Base-by-base conservation (phyloP, 2,888 invertebrate genomes). In the Pheosia tremula region DNA sequence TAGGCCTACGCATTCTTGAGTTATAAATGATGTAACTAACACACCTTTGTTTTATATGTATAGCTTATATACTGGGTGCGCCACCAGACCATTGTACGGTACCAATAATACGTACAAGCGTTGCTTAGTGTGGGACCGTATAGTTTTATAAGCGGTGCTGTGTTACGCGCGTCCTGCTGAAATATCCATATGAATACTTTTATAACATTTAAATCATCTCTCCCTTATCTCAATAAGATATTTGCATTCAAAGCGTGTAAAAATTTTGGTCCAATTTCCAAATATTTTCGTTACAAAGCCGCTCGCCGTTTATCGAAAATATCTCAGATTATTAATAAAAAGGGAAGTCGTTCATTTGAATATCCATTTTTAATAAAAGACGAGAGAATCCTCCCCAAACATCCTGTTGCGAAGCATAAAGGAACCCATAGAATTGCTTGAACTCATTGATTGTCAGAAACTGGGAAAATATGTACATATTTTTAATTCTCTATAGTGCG, bases 291-390 rank as follows among this genome's bases (percentile, higher is more conserved):
- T 72, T 67, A 62, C 55, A 68, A 79, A 68, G 67, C n/a, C n/a
- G n/a, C 72, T 71, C 62, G 73, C 68, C 74, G 77, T 83, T 82
- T 79, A 80, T 82, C 79, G 78, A 73, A 78, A 80, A 78, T 74
- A 69, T 67, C 62, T 57, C 62, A 61, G 64, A 74, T 78, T 77
- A 79, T 72, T 69, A 71, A 70, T 66, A 70, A 61, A 70, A 63
- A 74, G 64, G 72, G 67, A 76, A 77, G 75, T 69, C 75, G 64
- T 74, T 72, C 75, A 79, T 82, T 82, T 75, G 73, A 80, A 81
- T 77, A 75, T 61, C 55, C 9, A 57, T 53, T 58, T 59, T 64
- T 67, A 66, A 68, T 57, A 59, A 67, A 38, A 55, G 43, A 58
- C 50, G 38, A 63, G 60, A 50, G 58, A 50, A 59, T 61, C 63